phyloP scores from a whole-genome alignment of 2,888 invertebrate genomes.

The Lampropteryx suffumata region DNA sequence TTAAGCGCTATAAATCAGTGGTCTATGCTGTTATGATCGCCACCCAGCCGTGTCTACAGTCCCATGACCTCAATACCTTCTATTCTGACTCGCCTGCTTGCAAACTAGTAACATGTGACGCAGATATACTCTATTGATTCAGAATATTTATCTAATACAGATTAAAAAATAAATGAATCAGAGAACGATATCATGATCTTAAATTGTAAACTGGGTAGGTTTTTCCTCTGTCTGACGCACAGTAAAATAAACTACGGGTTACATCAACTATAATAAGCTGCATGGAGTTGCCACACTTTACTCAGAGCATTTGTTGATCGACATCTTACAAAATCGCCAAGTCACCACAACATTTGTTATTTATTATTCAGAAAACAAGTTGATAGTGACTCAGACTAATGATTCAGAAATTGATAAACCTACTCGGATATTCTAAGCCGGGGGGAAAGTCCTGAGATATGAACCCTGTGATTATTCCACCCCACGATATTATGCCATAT shows the following conservation, averaged over 20 bases:
- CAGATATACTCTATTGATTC: neutral
- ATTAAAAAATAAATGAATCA: too few relatives aligned
- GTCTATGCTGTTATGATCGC: slow-evolving; percentile 16
- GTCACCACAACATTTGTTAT: too few relatives aligned
- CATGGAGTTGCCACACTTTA: too few relatives aligned
- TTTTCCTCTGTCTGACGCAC: too few relatives aligned
- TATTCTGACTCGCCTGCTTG: slow-evolving; percentile 16
- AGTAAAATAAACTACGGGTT: too few relatives aligned
- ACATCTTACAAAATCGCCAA: too few relatives aligned
- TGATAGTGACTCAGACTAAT: neutral
- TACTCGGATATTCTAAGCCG: neutral
- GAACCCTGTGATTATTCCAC: slow-evolving; percentile 3
- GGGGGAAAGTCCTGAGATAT: slow-evolving; percentile 1
- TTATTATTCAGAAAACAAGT: too few relatives aligned
- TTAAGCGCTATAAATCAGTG: slow-evolving; percentile 11
- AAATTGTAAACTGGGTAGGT: neutral
- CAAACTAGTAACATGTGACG: slow-evolving; percentile 11
- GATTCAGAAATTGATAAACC: slow-evolving; percentile 4
- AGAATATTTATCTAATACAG: too few relatives aligned
- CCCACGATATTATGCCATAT: slow-evolving; percentile 1
- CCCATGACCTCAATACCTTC: slow-evolving; percentile 33
- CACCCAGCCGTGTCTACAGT: slow-evolving; percentile 20
- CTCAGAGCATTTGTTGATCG: too few relatives aligned
- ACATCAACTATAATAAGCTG: too few relatives aligned
- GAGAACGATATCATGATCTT: neutral